Percentiles rank a stretch among this genome's conserved stretches.
Conservation (phyloP, 2,797 vertebrate genomes). For the Acanthurus lineatus region DNA sequence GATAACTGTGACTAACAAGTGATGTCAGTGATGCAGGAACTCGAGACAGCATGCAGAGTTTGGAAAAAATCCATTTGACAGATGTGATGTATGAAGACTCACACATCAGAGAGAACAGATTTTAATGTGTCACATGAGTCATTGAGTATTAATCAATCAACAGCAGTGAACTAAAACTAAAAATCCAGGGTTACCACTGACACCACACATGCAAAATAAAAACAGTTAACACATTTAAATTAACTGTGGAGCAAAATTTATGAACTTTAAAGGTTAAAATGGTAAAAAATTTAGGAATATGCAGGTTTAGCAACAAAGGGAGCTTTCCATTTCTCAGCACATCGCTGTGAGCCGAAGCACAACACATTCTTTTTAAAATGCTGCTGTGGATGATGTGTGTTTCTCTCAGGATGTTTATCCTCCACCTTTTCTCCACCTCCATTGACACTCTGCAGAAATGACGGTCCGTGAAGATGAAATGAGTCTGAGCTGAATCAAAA, state of each 20-base stretch:
- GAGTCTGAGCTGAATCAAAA: constrained; percentile 6
- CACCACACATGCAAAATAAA: too few relatives aligned
- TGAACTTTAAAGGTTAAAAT: neutral
- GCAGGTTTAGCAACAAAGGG: neutral
- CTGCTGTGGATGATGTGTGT: neutral
- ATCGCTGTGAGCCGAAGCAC: neutral
- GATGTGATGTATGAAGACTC: too few relatives aligned
- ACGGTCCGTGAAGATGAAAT: neutral
- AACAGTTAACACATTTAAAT: neutral
- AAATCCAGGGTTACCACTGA: too few relatives aligned
- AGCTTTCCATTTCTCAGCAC: neutral
- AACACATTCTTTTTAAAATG: neutral
- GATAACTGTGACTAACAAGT: too few relatives aligned
- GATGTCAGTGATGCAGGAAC: too few relatives aligned
- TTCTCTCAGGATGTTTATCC: constrained; percentile 12
- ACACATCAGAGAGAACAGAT: neutral
- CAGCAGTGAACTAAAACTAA: too few relatives aligned
- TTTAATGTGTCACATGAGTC: too few relatives aligned
- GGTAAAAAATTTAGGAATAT: neutral
- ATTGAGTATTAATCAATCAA: too few relatives aligned
- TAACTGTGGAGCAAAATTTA: neutral
- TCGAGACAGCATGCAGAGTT: too few relatives aligned
- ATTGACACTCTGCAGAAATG: constrained; percentile 8
- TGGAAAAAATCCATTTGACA: too few relatives aligned
- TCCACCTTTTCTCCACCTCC: neutral